Evolutionary conservation across 2,113 vertebrate species (phyloP), one percentile per base, ranked within the genome.

Genomic region (Otus sunia): DNA sequence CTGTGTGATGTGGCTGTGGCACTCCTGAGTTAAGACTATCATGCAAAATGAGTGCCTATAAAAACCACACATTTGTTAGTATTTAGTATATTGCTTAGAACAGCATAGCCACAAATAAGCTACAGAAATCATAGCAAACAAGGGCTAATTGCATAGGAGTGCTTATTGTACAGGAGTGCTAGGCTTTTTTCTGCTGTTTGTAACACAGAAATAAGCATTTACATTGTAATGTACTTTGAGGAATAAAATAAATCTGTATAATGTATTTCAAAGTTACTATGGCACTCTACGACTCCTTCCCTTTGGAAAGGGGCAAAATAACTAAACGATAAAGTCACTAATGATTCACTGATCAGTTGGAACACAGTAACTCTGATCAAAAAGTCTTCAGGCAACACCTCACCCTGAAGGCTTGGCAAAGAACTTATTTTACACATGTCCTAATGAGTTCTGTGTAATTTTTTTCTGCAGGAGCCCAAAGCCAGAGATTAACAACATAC

Each of bases 321-420:
- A 90, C 58, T 37, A 45, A 52, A 93, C 83, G 16, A 66, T 77
- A 86, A 88, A 94, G 72, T 92, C 86, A 93, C 3, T 71, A 77
- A 84, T 74, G 63, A 95, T 80, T 94, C 88, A 92, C 34, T 55
- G 29, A 72, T 90, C 55, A 67, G 71, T 25, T 67, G 52, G 56
- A 90, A 95, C 58, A 83, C 1, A 7, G 59, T 60, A 86, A 77
- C 53, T 39, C 73, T 36, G 55, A 90, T 92, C 34, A 81, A 69
- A 56, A 83, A 86, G 50, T 66, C 55, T 72, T 78, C 11, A 86
- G 67, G 50, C 59, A 92, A 95, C 75, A 94, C 90, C 90, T 95
- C 60, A 91, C 58, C 82, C 94, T 49, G 30, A 77, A 77, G 88
- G 67, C 52, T 80, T 96, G 95, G 92, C 93, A 74, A 88, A 92